Base-by-base conservation (phyloP, 2,888 invertebrate species). In the Hipparchia semele region DNA sequence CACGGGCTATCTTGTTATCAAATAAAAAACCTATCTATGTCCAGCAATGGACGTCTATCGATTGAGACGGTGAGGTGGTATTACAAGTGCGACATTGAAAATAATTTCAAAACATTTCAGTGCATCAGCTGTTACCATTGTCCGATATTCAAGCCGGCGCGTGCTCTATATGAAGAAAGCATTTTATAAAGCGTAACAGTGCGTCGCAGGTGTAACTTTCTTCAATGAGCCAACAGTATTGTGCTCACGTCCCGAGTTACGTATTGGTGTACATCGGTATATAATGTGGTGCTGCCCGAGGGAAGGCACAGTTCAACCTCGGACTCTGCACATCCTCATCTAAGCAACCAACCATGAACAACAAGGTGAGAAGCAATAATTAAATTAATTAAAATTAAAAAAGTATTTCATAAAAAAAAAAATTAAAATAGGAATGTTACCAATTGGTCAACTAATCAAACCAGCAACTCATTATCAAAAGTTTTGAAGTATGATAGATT, bases 151-250 rank as follows among this genome's bases (percentile, higher is more conserved):
- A 62, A 68, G 56, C 59, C 73, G 59, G 69, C 64, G 62, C 73
- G 67, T 76, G 78, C 74, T 76, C 77, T 76, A 75, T 76, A 77
- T 79, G 72, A 80, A 78, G 80, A 79, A 80, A 80, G 78, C 75
- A 79, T 81, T 78, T 78, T 78, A 75, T 77, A 75, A 79, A 76
- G 69, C 85, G 85, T 82, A 87, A 84, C 84, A 83, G 65, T 72
- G 70, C 82, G 82, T 87, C 82, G 86, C 86, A 86, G 84, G 88
- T 90, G 90, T 90, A 90, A 91, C 92, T 92, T 92, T 92, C 92
- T 90, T 90, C 90, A 90, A 91, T 89, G 84, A 87, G 88, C 79
- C 80, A 81, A 83, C 80, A 80, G 89, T 92, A 94, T 93, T 87
- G 86, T 83, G 79, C 84, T 93, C 94, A 94, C 94, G 94, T 94